A percentile compares a stretch with the other conserved stretches of the same genome.
phyloP scores from a whole-genome alignment of 2,888 invertebrate genomes.

The Neoaliturus tenellus region DNA sequence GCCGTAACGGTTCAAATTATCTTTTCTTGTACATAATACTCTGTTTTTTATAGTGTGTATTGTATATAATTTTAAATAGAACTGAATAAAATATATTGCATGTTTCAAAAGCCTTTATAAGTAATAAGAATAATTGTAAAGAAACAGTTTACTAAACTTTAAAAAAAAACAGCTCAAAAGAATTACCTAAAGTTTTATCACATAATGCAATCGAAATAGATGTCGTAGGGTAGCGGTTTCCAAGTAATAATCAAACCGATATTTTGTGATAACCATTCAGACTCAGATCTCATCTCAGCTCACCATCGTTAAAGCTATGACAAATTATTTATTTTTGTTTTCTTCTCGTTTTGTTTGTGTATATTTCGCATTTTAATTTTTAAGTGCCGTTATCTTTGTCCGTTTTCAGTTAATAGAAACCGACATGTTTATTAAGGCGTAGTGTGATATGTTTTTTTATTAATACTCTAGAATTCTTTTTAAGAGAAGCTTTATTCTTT shows the following conservation, averaged over 20 bases:
- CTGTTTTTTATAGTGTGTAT: not conserved
- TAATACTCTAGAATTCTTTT: conserved; percentile 52
- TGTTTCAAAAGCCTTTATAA: conserved; percentile 23
- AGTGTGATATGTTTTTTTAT: conserved; percentile 44
- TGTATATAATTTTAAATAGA: conserved; percentile 7
- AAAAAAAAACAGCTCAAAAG: conserved; percentile 16
- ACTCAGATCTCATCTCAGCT: conserved; percentile 46
- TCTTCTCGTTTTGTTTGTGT: conserved; percentile 53
- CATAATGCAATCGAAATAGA: conserved; percentile 8
- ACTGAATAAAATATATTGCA: conserved; percentile 19
- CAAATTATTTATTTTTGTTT: conserved; percentile 53
- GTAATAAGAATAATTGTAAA: conserved; percentile 14
- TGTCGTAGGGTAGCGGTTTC: conserved; percentile 21
- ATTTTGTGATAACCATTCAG: conserved; percentile 14
- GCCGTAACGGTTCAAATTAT: not conserved
- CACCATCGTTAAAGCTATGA: conserved; percentile 52
- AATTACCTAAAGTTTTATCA: conserved; percentile 6
- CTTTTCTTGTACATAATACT: conserved; percentile 40
- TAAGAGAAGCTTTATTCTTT: conserved; percentile 47
- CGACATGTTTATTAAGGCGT: not conserved
- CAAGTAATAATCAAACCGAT: conserved; percentile 42
- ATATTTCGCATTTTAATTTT: conserved; percentile 52
- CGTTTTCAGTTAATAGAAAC: conserved; percentile 1
- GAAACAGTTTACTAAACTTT: not conserved
- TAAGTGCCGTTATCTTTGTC: conserved; percentile 24